Evolutionary conservation across 37 sponge, comb jelly and placozoan species (phyloP), one percentile per base, ranked within the genome.

Genomic region (Ianthella basta): DNA sequence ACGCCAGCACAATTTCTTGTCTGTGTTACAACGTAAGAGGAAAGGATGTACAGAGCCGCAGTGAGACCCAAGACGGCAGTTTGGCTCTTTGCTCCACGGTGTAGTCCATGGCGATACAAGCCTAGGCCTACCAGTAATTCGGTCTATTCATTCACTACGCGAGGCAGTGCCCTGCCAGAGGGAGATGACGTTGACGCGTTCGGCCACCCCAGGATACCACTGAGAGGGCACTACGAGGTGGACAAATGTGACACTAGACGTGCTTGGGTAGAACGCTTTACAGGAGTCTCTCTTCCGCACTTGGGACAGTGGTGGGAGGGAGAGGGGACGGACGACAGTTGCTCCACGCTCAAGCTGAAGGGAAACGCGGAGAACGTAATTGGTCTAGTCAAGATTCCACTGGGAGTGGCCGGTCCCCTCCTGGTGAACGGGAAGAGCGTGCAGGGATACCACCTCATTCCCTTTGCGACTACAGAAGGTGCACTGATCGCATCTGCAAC

Each of bases 321-420:
- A 15, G 94, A 94, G 30, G 88, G 89, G 15, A 37, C 34, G 0
- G 84, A 90, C n/a, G 88, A 88, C 53, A 66, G 83, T 21, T 79
- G 89, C 14, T 90, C 91, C 10, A 89, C 87, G 38, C 15, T 82
- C 0, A 83, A 85, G 29, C 74, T 94, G 32, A 94, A 94, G 67
- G 94, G 94, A 1, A 94, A 94, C 80, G 79, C 88, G 3, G 94
- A 94, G 84, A 94, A 90, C 65, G 78, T 82, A 0, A 94, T 94
- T 54, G 94, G 94, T 18, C 86, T 94, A 0, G 86, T 55, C 2
- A 94, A 90, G 65, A 36, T 94, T 29, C 94, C 94, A 0, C 34
- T 94, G 3, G 91, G 88, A 27, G 30, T 88, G 27, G 88, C 64
- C 23, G 94, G 94, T 0, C 94, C 94, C 1, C 64, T 94, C 3